These are phyloP conservation scores for Heliconius ismenius DNA, from an alignment of 2,888 invertebrate genomes.

Conservation along the genomic window DNA sequence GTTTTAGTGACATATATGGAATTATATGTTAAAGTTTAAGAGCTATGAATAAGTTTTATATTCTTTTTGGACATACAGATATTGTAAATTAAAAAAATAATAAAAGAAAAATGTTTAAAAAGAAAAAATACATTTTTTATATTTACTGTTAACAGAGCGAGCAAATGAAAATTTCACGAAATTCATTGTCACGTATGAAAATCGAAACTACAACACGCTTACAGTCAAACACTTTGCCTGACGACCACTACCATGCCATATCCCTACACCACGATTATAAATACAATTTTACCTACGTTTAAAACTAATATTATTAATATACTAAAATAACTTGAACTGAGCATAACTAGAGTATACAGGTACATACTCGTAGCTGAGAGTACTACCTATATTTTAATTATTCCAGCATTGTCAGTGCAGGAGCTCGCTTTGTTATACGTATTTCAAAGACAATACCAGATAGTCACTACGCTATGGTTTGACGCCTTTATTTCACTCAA, in stretches of 20 bases:
- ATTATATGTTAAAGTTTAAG: neutral
- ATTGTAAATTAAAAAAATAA: no score
- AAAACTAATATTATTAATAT: neutral
- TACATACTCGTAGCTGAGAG: conserved; percentile 33
- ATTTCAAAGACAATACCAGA: conserved; percentile 44
- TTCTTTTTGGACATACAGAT: neutral
- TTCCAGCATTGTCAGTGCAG: conserved; percentile 41
- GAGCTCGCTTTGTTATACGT: conserved; percentile 41
- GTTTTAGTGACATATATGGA: no score
- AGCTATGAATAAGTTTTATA: conserved; percentile 3
- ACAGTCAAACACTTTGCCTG: no score
- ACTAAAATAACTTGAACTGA: neutral
- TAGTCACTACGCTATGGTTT: conserved; percentile 33
- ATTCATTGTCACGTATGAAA: no score
- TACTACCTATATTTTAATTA: conserved; percentile 42
- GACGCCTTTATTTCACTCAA: conserved; percentile 36
- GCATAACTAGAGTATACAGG: neutral
- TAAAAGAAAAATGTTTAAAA: no score
- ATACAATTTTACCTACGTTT: neutral
- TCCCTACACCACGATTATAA: neutral
- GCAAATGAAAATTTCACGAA: no score
- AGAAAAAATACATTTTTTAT: no score
- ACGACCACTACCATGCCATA: neutral
- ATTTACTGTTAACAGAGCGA: no score
- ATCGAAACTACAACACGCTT: no score